Evolutionary conservation across 2,113 vertebrate genomes (phyloP), one percentile per base, ranked within the genome.

Genomic region (Lipotes vexillifer): DNA sequence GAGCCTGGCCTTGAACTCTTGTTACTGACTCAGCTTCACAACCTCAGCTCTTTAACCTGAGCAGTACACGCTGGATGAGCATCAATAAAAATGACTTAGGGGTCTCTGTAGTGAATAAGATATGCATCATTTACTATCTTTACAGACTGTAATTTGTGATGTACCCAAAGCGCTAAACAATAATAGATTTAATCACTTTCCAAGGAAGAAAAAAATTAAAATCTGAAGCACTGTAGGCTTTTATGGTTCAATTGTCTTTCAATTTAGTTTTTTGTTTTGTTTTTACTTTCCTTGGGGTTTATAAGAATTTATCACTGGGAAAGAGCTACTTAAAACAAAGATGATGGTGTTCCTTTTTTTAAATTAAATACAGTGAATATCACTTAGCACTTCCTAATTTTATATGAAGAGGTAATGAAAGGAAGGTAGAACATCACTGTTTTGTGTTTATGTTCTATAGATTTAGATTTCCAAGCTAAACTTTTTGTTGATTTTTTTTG

Each of bases 381-480:
- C 12, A 75, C 23, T 94, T 93, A 97, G 4, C 1, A 2, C 38
- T n/a, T 97, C 57, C 8, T 38, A 88, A 1, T 87, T 97, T 96
- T 97, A 1, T 94, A 36, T 93, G 15, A 97, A 36, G 9, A 94
- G 14, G 33, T 46, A 85, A 94, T 10, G 46, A 93, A 94, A 84
- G 21, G 80, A 83, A 41, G 6, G 38, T 46, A 97, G 38, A 97
- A 44, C 59, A 93, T 89, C 25, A 5, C 1, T 29, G 97, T 89
- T 97, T 93, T 81, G n/a, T 93, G 72, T 97, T 98, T 97, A 94
- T 94, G 97, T 97, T 71, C 83, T 74, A 83, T 89, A 29, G 13
- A 90, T 89, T 94, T 94, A 90, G 31, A 85, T 98, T 97, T 96
- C n/a, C 84, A 95, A 86, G n/a, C 90, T 8, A 96, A 97, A 94